Percentiles rank a stretch among this genome's conserved stretches.
phyloP scores from a whole-genome alignment of 2,888 invertebrate species.

The Eristalinus sepulchralis region DNA sequence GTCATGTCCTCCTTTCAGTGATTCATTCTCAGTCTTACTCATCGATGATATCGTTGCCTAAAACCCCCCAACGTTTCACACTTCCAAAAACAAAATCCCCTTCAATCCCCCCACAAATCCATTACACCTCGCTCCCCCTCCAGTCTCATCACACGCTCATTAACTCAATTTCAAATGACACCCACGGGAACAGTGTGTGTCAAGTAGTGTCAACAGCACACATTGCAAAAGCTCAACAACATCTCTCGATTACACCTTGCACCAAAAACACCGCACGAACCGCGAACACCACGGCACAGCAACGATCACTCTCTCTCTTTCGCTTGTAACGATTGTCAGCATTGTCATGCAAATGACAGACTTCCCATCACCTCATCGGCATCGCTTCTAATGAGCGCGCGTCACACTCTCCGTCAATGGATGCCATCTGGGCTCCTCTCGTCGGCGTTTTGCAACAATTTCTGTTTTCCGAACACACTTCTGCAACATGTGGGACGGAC shows the following conservation, averaged over 20 bases:
- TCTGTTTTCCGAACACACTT: not conserved
- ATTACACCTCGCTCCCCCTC: not conserved
- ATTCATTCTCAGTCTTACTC: too few relatives aligned
- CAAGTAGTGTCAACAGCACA: not conserved
- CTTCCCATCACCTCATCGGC: conserved; percentile 10
- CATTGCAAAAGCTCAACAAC: not conserved
- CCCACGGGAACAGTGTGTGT: not conserved
- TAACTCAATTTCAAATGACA: not conserved
- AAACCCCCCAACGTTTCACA: too few relatives aligned
- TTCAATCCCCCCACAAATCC: too few relatives aligned
- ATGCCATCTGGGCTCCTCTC: not conserved
- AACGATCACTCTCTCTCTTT: not conserved
- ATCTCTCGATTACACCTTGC: not conserved
- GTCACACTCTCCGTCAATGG: not conserved
- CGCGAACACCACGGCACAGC: not conserved
- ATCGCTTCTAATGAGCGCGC: not conserved
- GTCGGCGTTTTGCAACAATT: not conserved
- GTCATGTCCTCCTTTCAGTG: too few relatives aligned
- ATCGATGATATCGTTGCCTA: too few relatives aligned
- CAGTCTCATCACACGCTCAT: not conserved
- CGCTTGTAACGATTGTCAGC: not conserved
- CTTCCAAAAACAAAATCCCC: too few relatives aligned
- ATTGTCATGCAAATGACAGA: conserved; percentile 17
- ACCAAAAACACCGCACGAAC: not conserved
- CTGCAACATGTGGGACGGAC: not conserved